Conservation (phyloP, 2,797 vertebrate genomes). For the Hephaestus fuliginosus region DNA sequence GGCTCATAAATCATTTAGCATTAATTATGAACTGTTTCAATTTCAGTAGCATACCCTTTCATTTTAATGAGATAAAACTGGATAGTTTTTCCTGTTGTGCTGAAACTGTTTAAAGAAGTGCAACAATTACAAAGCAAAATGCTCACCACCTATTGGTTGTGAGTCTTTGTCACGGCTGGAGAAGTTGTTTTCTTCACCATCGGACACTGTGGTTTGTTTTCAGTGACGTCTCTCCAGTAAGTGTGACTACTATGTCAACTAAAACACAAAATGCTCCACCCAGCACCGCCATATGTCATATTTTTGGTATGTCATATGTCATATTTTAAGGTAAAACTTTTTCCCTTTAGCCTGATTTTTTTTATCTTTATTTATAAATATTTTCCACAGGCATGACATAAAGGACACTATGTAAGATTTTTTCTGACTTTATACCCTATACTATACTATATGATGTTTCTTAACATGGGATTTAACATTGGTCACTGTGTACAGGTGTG, state of each 20-base stretch:
- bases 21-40: slow-evolving; percentile 2
- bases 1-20: background rate
- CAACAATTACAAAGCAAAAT: background rate
- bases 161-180: background rate
- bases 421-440: too few relatives aligned
- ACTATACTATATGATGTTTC: too few relatives aligned
- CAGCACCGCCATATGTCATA: background rate
- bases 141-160: background rate
- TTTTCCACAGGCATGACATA: background rate
- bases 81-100: background rate
- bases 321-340: slow-evolving; percentile 5
- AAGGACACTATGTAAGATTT: background rate
- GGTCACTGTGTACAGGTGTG: background rate
- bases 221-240: background rate
- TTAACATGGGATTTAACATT: background rate
- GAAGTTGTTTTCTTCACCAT: background rate
- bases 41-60: background rate
- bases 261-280: background rate
- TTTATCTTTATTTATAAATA: background rate
- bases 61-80: slow-evolving; percentile 14
- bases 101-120: background rate
- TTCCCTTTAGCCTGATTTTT: background rate
- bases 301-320: background rate
- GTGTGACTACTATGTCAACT: background rate
- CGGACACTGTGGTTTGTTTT: background rate